Evolutionary conservation across 2,888 invertebrate genomes (phyloP).

Genomic region (Apamea sordens): DNA sequence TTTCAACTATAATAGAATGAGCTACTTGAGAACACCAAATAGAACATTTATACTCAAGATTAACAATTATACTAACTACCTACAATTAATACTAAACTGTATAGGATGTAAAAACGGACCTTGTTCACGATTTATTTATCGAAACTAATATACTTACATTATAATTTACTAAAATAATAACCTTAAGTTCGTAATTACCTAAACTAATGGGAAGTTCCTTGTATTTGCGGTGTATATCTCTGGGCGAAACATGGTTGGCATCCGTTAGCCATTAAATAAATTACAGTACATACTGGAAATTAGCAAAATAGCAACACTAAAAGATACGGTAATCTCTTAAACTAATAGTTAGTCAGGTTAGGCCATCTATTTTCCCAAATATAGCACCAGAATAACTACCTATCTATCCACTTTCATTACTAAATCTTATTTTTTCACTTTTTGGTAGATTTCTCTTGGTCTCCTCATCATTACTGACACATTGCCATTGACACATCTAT

Average conservation of each 20-base stretch:
- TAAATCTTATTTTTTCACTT: not conserved
- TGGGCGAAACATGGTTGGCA: conserved; percentile 1
- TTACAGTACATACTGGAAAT: conserved; percentile 15
- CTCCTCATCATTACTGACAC: not conserved
- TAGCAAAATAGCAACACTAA: conserved; percentile 5
- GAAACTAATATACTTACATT: conserved; percentile 10
- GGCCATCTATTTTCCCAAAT: not conserved
- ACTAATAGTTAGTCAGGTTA: not conserved
- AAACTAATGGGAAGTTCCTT: conserved; percentile 17
- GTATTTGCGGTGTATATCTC: conserved; percentile 5
- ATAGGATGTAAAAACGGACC: not conserved
- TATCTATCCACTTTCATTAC: not conserved
- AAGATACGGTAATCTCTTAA: conserved; percentile 1
- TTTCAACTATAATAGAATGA: not conserved
- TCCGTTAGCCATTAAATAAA: conserved; percentile 11
- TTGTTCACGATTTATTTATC: not conserved
- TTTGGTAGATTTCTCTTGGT: conserved; percentile 1
- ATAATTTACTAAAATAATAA: conserved; percentile 22
- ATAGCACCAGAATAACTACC: conserved; percentile 1
- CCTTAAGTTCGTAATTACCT: not conserved
- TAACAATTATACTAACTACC: not conserved
- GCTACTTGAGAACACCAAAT: not conserved
- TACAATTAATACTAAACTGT: conserved; percentile 1
- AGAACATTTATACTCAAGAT: not conserved
- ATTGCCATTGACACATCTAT: not conserved